Conservation (phyloP, 2,113 vertebrate genomes). For the Halichoeres trimaculatus region DNA sequence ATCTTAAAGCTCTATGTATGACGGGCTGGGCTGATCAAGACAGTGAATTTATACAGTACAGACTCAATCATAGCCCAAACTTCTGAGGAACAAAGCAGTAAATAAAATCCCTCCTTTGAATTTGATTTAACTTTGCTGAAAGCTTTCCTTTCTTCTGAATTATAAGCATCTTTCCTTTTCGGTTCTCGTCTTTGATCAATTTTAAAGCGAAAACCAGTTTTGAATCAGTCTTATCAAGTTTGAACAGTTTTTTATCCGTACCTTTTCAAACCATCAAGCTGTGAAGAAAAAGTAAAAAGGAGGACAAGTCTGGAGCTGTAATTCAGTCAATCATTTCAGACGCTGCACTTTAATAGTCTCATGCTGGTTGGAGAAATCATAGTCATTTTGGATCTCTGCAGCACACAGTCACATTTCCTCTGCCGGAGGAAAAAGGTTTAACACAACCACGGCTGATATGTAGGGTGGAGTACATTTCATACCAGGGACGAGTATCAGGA, state of each 20-base stretch:
- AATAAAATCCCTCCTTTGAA: too few relatives aligned
- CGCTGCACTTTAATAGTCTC: not conserved
- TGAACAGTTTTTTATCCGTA: constrained; percentile 2
- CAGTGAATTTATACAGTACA: not conserved
- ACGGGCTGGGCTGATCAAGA: not conserved
- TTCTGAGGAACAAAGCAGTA: not conserved
- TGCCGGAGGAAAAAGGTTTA: not conserved
- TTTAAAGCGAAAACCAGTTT: not conserved
- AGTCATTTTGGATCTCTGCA: not conserved
- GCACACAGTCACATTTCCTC: not conserved
- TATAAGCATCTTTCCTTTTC: constrained; percentile 16
- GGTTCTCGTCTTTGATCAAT: constrained; percentile 26
- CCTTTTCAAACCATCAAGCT: not conserved
- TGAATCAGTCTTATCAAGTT: constrained; percentile 2
- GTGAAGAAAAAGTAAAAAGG: not conserved
- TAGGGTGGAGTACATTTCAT: not conserved
- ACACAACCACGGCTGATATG: not conserved
- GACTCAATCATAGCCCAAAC: not conserved
- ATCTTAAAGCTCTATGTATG: not conserved
- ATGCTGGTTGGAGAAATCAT: not conserved
- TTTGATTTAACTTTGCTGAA: too few relatives aligned
- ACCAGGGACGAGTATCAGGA: not conserved
- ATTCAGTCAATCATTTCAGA: constrained; percentile 22
- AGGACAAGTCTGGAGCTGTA: constrained; percentile 1
- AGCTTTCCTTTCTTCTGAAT: constrained; percentile 4